These are phyloP conservation scores for Caenorhabditis tropicalis DNA, from an alignment of 1,140 invertebrate genomes.

Conservation along the genomic window DNA sequence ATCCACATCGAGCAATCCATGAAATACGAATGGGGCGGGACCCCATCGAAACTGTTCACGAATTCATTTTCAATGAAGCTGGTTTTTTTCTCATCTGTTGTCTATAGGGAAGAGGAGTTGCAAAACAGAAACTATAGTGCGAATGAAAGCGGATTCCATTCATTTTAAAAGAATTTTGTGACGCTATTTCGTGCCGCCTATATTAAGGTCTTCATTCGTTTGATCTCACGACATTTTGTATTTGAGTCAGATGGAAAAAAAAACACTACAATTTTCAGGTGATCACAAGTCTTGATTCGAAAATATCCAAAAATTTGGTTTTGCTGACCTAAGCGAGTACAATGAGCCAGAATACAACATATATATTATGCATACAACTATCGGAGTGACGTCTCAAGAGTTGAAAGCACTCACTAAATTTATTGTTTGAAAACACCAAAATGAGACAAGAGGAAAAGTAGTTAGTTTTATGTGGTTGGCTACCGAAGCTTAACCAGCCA, in stretches of 20 bases:
- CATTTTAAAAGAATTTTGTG: constrained; percentile 24
- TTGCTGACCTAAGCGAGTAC: not conserved
- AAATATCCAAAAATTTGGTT: not conserved
- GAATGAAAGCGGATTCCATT: constrained; percentile 14
- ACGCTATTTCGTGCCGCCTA: not conserved
- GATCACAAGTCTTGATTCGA: not conserved
- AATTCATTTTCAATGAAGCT: constrained; percentile 31
- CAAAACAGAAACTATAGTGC: constrained; percentile 26
- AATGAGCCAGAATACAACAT: not conserved
- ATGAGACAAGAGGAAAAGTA: not conserved
- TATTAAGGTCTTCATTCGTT: not conserved
- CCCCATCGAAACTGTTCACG: constrained; percentile 29
- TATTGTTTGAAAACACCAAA: not conserved
- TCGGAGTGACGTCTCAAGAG: not conserved
- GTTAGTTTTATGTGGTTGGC: constrained; percentile 24
- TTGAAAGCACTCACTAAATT: not conserved
- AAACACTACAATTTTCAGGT: not conserved
- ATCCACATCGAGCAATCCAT: not conserved
- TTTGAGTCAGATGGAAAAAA: not conserved
- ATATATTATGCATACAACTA: constrained; percentile 1
- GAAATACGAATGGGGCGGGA: not conserved
- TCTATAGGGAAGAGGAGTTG: not conserved
- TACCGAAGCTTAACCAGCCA: not conserved
- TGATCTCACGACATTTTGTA: constrained; percentile 8
- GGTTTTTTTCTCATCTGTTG: not conserved